A percentile compares a stretch with the other conserved stretches of the same genome.
These are phyloP conservation scores for Amia ocellicauda DNA, from an alignment of 2,113 vertebrate species.

Conservation along the genomic window DNA sequence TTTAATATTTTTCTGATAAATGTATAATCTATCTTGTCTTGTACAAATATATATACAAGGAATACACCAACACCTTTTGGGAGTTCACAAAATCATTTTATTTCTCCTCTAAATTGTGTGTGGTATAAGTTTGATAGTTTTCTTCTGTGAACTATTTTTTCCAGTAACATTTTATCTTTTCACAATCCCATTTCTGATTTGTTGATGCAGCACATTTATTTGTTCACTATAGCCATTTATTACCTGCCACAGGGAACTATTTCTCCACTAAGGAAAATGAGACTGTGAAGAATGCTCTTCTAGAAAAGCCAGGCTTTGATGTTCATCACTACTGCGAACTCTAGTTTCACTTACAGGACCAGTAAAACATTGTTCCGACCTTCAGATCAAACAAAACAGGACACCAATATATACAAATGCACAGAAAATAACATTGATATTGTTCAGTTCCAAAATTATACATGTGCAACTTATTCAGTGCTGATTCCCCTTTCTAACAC, in stretches of 20 bases:
- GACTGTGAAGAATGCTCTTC: constrained; percentile 32
- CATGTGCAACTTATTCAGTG: too few species aligned
- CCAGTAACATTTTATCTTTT: constrained; percentile 44
- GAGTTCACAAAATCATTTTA: neutral
- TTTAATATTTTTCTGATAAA: too few species aligned
- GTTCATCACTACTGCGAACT: too few species aligned
- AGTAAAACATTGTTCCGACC: too few species aligned
- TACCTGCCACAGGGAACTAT: constrained; percentile 52
- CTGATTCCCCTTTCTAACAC: too few species aligned
- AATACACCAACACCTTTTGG: neutral
- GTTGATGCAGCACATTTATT: constrained; percentile 66
- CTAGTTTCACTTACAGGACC: too few species aligned
- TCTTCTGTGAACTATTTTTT: constrained; percentile 33
- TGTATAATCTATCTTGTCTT: too few species aligned
- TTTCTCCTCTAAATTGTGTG: neutral
- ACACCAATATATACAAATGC: too few species aligned
- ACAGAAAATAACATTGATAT: too few species aligned
- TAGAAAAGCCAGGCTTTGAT: constrained; percentile 24
- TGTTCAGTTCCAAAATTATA: too few species aligned
- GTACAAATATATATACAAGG: too few species aligned
- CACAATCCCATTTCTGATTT: constrained; percentile 56
- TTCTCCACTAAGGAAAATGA: constrained; percentile 45
- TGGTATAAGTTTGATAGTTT: neutral
- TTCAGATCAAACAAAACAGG: too few species aligned
- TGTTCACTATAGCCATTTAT: constrained; percentile 57